Evolutionary conservation across 2,113 vertebrate genomes (phyloP).

Genomic region (Macroglossus sobrinus): DNA sequence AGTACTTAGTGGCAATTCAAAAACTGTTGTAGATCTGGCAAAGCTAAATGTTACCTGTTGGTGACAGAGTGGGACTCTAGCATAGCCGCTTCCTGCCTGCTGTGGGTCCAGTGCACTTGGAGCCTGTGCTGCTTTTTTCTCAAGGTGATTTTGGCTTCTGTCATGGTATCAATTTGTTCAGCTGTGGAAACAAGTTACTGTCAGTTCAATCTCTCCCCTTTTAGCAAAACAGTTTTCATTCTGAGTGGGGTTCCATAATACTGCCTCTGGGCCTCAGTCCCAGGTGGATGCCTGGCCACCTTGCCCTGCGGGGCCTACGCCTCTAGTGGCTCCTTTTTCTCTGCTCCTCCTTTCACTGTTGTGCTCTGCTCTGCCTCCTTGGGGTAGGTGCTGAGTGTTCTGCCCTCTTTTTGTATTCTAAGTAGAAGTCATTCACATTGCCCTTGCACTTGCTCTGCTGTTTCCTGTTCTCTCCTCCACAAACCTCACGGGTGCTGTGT

Average conservation of each 20-base stretch:
- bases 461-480: neutral
- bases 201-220: neutral
- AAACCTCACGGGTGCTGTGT: neutral
- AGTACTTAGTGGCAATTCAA: neutral
- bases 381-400: neutral
- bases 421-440: neutral
- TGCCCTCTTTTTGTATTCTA: neutral
- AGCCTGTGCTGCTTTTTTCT: neutral
- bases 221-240: neutral
- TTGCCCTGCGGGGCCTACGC: rapidly evolving
- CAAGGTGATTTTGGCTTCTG: neutral
- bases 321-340: rapidly evolving
- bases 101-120: neutral
- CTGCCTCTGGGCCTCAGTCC: neutral
- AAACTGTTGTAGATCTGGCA: neutral
- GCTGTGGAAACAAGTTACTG: neutral
- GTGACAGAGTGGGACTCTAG: rapidly evolving
- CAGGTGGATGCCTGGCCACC: neutral
- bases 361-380: neutral
- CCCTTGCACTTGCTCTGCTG: neutral
- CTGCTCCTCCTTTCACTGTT: neutral
- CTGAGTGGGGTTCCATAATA: neutral
- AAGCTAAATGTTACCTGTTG: neutral
- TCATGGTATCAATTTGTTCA: neutral
- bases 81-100: neutral